Percentiles rank a stretch among this genome's conserved stretches.
These are phyloP conservation scores for Oeneis ivallda DNA, from an alignment of 2,888 invertebrate species.

Conservation along the genomic window DNA sequence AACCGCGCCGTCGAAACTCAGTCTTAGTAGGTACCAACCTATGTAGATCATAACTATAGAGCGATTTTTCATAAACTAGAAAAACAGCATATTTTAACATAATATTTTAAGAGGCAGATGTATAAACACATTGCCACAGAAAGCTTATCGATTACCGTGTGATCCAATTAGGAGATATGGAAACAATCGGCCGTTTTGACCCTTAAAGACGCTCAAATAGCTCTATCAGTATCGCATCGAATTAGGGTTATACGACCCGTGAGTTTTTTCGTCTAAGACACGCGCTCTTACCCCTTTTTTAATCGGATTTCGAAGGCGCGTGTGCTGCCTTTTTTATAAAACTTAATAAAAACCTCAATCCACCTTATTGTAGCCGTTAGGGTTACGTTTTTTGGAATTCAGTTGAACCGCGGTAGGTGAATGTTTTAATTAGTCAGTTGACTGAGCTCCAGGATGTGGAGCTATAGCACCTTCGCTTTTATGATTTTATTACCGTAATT, in stretches of 20 bases:
- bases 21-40: too few species aligned
- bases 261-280: constrained; percentile 60
- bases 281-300: constrained; percentile 77
- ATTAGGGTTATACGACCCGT: constrained; percentile 72
- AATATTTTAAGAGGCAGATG: constrained; percentile 64
- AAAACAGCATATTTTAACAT: constrained; percentile 39
- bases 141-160: constrained; percentile 78
- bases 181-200: constrained; percentile 70
- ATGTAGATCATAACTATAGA: neutral
- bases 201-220: constrained; percentile 72
- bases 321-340: constrained; percentile 66
- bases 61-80: constrained; percentile 27
- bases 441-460: constrained; percentile 31
- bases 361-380: constrained; percentile 77
- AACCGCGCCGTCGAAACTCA: too few species aligned
- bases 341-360: constrained; percentile 69
- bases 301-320: constrained; percentile 76
- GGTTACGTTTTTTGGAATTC: constrained; percentile 65
- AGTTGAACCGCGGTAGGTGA: constrained; percentile 60
- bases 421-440: constrained; percentile 71
- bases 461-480: constrained; percentile 22
- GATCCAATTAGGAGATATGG: constrained; percentile 81
- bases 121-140: constrained; percentile 66
- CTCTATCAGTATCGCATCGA: constrained; percentile 75
- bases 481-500: constrained; percentile 23